Evolutionary conservation across 2,888 invertebrate genomes (phyloP), one percentile per base, ranked within the genome.

Genomic region (Tipula unca): DNA sequence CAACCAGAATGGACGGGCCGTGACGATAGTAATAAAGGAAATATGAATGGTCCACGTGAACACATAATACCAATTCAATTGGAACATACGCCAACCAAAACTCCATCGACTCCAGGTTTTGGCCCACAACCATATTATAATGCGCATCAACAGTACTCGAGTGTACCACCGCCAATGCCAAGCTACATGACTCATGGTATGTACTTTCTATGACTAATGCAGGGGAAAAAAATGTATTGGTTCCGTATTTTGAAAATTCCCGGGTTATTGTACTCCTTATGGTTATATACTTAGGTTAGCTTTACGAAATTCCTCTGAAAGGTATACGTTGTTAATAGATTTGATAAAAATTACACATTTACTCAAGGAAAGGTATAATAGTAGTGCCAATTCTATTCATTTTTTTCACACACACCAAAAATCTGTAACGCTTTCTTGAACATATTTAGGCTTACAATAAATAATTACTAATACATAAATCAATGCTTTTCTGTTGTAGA

Each of bases 51-150:
- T 4, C 35, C 29, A 20, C 25, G 91, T 90, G 91, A 91, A 87
- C 89, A 89, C 86, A 90, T 91, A 85, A 90, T 91, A 87, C 91
- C 91, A 85, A 91, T 91, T 85, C 90, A 90, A 86, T 85, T 91
- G 87, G 91, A 91, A 85, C 89, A 90, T 86, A 85, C 87, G 6
- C 86, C 87, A 85, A 86, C 87, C 1, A 85, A 85, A 85, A 85
- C 90, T 1, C 83, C 87, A 69, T 20, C 69, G 10, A 87, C 87
- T 36, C 88, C 88, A n/a, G 87, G 87, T 35, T 88, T 88, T 86
- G 88, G 88, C 1, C 89, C 89, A 39, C 90, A 90, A 87, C 89
- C 90, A 3, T 88, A 87, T 85, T 87, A 87, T 48, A 89, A 88
- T 86, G 89, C 89, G 86, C 88, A 88, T 86, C 88, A 88, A 85